These are phyloP conservation scores for Meiosimyza platycephala DNA, from an alignment of 2,888 invertebrate species.

Conservation along the genomic window DNA sequence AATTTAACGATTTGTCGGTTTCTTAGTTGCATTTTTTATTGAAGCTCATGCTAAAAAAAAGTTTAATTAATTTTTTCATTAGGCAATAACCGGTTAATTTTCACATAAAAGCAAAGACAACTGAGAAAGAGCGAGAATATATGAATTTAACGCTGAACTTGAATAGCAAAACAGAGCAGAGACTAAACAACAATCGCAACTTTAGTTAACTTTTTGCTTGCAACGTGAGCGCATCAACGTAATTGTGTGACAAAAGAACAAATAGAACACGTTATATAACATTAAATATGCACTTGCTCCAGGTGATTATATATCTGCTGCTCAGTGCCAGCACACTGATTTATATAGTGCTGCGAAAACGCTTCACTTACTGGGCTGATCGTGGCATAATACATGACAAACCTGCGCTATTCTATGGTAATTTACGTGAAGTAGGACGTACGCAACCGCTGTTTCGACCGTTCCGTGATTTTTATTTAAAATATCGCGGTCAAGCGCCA, in stretches of 20 bases:
- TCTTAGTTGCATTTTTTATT: no score
- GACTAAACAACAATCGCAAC: no score
- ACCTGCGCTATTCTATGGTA: slow-evolving; percentile 53
- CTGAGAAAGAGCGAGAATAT: no score
- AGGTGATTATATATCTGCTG: slow-evolving; percentile 35
- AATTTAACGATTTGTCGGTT: no score
- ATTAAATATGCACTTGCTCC: neutral
- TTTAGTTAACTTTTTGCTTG: no score
- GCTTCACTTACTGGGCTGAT: slow-evolving; percentile 51
- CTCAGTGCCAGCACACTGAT: slow-evolving; percentile 36
- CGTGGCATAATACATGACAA: slow-evolving; percentile 52
- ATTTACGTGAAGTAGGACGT: slow-evolving; percentile 49
- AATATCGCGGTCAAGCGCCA: slow-evolving; percentile 52
- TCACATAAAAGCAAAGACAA: no score
- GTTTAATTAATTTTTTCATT: no score
- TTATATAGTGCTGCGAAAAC: slow-evolving; percentile 39
- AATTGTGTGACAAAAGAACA: neutral
- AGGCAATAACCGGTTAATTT: no score
- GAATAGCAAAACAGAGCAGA: no score
- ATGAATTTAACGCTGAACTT: no score
- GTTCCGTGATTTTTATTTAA: slow-evolving; percentile 52
- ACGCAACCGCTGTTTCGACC: slow-evolving; percentile 50
- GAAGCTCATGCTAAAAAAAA: no score
- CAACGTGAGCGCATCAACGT: no score
- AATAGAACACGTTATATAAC: neutral